Evolutionary conservation across 2,888 invertebrate genomes (phyloP).

Genomic region (Xestobium rufovillosum): DNA sequence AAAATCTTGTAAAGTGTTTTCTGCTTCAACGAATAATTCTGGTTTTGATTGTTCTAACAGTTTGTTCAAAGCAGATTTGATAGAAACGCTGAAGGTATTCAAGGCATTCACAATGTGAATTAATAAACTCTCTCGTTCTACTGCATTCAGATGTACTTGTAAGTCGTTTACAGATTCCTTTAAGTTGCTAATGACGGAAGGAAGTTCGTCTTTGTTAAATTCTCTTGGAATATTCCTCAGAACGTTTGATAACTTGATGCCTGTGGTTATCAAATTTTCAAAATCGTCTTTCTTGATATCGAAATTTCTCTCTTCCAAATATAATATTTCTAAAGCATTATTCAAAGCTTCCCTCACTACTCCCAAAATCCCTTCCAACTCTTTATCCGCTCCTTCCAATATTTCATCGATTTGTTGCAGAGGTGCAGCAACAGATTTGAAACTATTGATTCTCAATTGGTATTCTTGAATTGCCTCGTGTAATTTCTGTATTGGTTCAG

Average conservation of each 20-base stretch:
- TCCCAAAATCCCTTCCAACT: slow-evolving; percentile 26
- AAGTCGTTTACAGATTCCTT: slow-evolving; percentile 16
- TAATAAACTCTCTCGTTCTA: slow-evolving; percentile 11
- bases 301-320: slow-evolving; percentile 33
- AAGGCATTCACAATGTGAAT: slow-evolving; percentile 15
- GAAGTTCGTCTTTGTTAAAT: slow-evolving; percentile 15
- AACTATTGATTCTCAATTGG: slow-evolving; percentile 27
- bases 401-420: slow-evolving; percentile 31
- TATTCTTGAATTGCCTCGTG: slow-evolving; percentile 28
- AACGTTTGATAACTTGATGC: slow-evolving; percentile 6
- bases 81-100: slow-evolving; percentile 13
- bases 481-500: slow-evolving; percentile 32
- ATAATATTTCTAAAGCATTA: slow-evolving; percentile 36
- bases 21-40: too few relatives aligned
- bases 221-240: slow-evolving; percentile 17
- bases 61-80: too few relatives aligned
- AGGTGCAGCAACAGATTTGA: slow-evolving; percentile 22
- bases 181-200: slow-evolving; percentile 17
- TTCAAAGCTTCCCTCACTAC: slow-evolving; percentile 30
- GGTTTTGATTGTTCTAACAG: too few relatives aligned
- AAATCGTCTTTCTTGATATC: slow-evolving; percentile 30
- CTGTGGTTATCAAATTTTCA: slow-evolving; percentile 8
- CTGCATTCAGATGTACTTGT: slow-evolving; percentile 12
- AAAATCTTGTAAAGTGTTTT: too few relatives aligned
- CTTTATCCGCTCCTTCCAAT: slow-evolving; percentile 29